These are phyloP conservation scores for Metallyticus violacea DNA, from an alignment of 2,888 invertebrate genomes.

Conservation along the genomic window DNA sequence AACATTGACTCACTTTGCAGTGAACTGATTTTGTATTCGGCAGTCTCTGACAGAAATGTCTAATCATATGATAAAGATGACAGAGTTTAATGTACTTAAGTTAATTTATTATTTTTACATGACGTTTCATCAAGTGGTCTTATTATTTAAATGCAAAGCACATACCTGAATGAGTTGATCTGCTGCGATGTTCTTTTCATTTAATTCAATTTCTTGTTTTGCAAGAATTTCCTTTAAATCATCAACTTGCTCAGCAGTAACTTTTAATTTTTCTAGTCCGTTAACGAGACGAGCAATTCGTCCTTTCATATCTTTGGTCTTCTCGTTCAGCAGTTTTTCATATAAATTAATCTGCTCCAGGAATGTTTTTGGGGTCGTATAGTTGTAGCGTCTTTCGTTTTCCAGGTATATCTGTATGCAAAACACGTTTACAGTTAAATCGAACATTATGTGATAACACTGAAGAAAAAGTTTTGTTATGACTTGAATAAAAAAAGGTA, in stretches of 20 bases:
- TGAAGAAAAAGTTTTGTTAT: no score
- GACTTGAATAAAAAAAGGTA: no score
- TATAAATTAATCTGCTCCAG: conserved; percentile 85
- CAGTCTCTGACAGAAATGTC: no score
- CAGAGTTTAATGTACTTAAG: no score
- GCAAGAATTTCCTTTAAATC: conserved; percentile 74
- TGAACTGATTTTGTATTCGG: no score
- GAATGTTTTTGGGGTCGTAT: conserved; percentile 95
- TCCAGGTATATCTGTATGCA: conserved; percentile 66
- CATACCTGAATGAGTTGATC: conserved; percentile 70
- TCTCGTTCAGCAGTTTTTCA: conserved; percentile 19
- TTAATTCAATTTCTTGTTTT: conserved; percentile 77
- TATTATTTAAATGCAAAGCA: no score
- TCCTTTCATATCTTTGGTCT: conserved; percentile 22
- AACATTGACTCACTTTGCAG: no score
- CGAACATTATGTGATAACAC: no score
- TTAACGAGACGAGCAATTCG: conserved; percentile 80
- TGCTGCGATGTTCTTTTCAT: conserved; percentile 85
- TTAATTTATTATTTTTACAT: no score
- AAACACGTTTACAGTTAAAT: no score
- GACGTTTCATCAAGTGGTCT: no score
- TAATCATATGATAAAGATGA: no score
- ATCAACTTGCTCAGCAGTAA: conserved; percentile 82
- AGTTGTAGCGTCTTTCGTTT: conserved; percentile 89
- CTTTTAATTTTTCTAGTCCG: conserved; percentile 82